Base-by-base conservation (phyloP, 2,888 invertebrate genomes). In the Clunio marinus region DNA sequence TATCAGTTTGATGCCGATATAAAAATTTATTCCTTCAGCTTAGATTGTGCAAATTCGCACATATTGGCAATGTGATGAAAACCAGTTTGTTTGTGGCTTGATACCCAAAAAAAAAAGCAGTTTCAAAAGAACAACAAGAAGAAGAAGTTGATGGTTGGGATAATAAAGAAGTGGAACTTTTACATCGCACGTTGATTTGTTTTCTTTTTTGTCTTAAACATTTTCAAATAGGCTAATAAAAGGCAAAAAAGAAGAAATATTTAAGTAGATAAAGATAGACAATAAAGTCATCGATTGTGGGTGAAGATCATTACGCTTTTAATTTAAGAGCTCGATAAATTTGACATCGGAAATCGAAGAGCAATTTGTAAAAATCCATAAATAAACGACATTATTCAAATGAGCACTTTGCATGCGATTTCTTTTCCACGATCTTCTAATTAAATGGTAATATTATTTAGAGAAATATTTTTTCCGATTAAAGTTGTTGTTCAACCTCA, bases 1-100 rank as follows among this genome's bases (percentile, higher is more conserved):
- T 62, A 62, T 62, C 62, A 41, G 62, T 41, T 28, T 59, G 59
- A 59, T 59, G 59, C 35, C 27, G 59, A 59, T 59, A 35, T 15
- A 32, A 59, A 59, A 59, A 59, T 59, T 59, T 59, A 41, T 59
- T 59, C 32, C 32, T 32, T 58, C n/a, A 2, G 17, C 17, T 58
- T 41, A 3, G 41, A n/a, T 41, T 15, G 7, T 15, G 15, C 17
- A 15, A 28, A 17, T 59, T 35, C 17, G 15, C 15, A n/a, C n/a
- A n/a, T n/a, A n/a, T n/a, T n/a, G n/a, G n/a, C n/a, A n/a, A n/a
- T n/a, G n/a, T n/a, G n/a, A n/a, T n/a, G n/a, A 15, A 41, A 62
- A 62, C 62, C 62, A 37, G 62, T 62, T 62, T 41, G 2, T 8
- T 10, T 32, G 4, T 32, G 4, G 32, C 5, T 32, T n/a, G n/a